A percentile compares a stretch with the other conserved stretches of the same genome.
Evolutionary conservation across 2,797 vertebrate species (phyloP).

Genomic region (Menidia menidia): DNA sequence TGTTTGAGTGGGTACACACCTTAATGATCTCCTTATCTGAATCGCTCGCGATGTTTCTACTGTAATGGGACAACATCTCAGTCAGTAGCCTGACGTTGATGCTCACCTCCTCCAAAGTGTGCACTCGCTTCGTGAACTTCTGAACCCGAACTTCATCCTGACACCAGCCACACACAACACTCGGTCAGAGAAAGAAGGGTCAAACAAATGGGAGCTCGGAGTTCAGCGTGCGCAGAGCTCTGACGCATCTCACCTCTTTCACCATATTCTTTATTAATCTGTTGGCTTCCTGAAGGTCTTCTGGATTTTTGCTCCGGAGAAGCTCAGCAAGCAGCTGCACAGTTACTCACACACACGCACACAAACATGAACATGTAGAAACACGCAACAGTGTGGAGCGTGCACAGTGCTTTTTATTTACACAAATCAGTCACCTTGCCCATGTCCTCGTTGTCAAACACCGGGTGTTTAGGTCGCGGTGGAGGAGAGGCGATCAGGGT

Average conservation of each 20-base stretch:
- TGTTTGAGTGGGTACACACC: slow-evolving; percentile 65
- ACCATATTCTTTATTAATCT: slow-evolving; percentile 99
- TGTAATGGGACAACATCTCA: slow-evolving; percentile 95
- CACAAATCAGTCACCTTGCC: slow-evolving; percentile 86
- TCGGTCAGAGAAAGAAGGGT: neutral
- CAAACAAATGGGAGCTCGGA: neutral
- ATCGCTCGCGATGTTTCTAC: slow-evolving; percentile 88
- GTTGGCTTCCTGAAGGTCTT: slow-evolving; percentile 97
- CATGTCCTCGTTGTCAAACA: slow-evolving; percentile 98
- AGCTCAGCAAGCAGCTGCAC: slow-evolving; percentile 92
- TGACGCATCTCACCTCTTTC: slow-evolving; percentile 90
- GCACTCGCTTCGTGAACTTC: slow-evolving; percentile 89
- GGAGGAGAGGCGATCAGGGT: slow-evolving; percentile 95
- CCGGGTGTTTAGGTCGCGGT: slow-evolving; percentile 91
- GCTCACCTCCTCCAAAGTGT: slow-evolving; percentile 93
- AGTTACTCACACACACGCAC: slow-evolving; percentile 22
- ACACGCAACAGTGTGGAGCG: too few relatives aligned
- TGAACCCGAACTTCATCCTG: slow-evolving; percentile 95
- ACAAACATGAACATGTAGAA: slow-evolving; percentile 4
- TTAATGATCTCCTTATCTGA: slow-evolving; percentile 94
- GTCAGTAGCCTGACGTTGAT: slow-evolving; percentile 93
- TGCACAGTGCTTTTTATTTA: neutral
- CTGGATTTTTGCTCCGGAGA: slow-evolving; percentile 96
- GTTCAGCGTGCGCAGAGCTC: neutral
- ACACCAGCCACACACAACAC: neutral